Evolutionary conservation across 2,113 vertebrate genomes (phyloP).

Genomic region (Caretta caretta): DNA sequence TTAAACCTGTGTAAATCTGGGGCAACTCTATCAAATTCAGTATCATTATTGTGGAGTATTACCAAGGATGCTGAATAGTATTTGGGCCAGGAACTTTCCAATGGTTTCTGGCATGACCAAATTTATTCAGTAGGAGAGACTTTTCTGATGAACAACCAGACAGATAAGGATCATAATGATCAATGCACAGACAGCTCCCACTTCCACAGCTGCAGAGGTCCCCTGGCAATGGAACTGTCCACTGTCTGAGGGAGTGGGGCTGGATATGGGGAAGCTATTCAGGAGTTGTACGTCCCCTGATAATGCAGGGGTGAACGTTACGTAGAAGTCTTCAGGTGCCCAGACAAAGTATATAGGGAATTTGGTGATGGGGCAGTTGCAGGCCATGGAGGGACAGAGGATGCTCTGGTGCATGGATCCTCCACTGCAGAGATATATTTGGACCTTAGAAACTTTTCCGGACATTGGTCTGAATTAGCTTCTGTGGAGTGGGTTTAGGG

Average conservation of each 20-base stretch:
- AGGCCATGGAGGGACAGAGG: rapidly evolving
- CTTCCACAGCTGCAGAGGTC: neutral
- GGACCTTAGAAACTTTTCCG: neutral
- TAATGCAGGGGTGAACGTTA: neutral
- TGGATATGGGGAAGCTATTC: neutral
- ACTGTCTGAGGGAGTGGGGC: neutral
- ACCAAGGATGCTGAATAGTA: slow-evolving; percentile 8
- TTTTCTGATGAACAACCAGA: neutral
- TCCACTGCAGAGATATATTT: neutral
- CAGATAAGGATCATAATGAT: neutral
- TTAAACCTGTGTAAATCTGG: neutral
- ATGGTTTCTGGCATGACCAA: neutral
- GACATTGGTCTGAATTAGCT: neutral
- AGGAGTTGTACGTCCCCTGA: neutral
- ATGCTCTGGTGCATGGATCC: neutral
- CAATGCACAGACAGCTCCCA: neutral
- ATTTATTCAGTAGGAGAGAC: neutral
- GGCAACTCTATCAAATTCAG: neutral
- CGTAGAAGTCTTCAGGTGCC: neutral
- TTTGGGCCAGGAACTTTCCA: neutral
- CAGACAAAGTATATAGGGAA: neutral
- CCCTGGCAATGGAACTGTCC: neutral
- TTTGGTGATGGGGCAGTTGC: neutral
- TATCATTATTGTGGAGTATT: neutral
- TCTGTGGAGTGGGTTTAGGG: neutral